Percentiles rank a stretch among this genome's conserved stretches.
Conservation (phyloP, 2,113 vertebrate species). For the Paedocypris sp. region DNA sequence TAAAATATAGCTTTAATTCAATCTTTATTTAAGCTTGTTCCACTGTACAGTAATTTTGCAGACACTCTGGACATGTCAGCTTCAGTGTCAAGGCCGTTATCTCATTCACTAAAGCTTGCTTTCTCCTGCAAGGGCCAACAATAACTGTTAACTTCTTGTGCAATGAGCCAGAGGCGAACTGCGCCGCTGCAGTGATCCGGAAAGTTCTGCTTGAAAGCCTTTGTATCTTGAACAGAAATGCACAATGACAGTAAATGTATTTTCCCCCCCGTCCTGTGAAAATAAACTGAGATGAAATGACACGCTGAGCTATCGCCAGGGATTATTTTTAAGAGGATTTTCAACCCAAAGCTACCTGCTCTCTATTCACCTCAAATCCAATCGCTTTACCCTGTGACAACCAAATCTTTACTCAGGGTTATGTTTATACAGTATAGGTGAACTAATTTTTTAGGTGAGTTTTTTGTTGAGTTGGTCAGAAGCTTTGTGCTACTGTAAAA, state of each 20-base stretch:
- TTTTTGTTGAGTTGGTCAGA: slow-evolving; percentile 29
- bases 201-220: not conserved
- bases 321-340: not conserved
- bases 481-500: slow-evolving; percentile 26
- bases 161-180: not conserved
- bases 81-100: slow-evolving; percentile 4
- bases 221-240: not conserved
- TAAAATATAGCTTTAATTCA: too few species aligned
- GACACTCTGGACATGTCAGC: too few species aligned
- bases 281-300: not conserved
- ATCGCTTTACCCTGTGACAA: not conserved
- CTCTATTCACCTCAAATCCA: not conserved
- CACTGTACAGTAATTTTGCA: too few species aligned
- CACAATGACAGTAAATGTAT: not conserved
- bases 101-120: not conserved
- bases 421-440: too few species aligned
- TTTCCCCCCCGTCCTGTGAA: not conserved
- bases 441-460: too few species aligned
- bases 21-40: too few species aligned
- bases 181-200: not conserved
- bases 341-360: not conserved
- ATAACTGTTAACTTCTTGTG: slow-evolving; percentile 6
- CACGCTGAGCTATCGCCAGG: not conserved
- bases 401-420: not conserved
- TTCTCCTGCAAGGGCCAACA: not conserved